Evolutionary conservation across 2,888 invertebrate genomes (phyloP), one percentile per base, ranked within the genome.

Genomic region (Drosophila sordidula): DNA sequence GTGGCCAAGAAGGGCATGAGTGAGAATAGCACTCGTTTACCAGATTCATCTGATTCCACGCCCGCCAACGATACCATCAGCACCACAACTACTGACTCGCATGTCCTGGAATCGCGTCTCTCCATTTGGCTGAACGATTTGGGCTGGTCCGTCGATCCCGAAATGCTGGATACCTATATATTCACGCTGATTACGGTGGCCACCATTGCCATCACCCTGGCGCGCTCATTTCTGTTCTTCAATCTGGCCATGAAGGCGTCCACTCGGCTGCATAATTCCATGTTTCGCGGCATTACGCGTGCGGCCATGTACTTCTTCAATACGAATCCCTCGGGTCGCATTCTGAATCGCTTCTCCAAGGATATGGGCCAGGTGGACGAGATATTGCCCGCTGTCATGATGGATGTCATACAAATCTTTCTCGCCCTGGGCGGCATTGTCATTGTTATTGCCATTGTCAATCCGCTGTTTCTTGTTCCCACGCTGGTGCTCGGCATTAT

Each of bases 271-370:
- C 98, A 98, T 92, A 95, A 96, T 91, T 93, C 92, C 14, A 98
- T 98, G 97, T 98, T 98, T 91, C 92, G 93, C n/a, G 93, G 95
- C 29, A 95, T 98, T 18, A 95, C 97, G 3, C 93, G 95, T 16
- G 96, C 97, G 0, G 95, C 96, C 0, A 96, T 97, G 94, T 93
- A 95, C 22, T 98, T 98, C 93, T 98, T 98, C 93, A 97, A 97
- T 90, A 95, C 95, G 4, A 98, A 98, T 92, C 96, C 97, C 0
- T 95, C 96, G 0, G 96, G 96, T 0, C 93, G 96, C 46, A 96
- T 98, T 80, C 93, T 98, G 46, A 98, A 98, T 92, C 93, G 98
- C 25, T 98, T 98, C 92, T 96, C 97, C 0, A 98, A 98, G 91
- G 98, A 98, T 87, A 95, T 97, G 94, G 97, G 92, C 6, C 78